Evolutionary conservation across 1,140 invertebrate genomes (phyloP).

Genomic region (Zaprionus nigranus): DNA sequence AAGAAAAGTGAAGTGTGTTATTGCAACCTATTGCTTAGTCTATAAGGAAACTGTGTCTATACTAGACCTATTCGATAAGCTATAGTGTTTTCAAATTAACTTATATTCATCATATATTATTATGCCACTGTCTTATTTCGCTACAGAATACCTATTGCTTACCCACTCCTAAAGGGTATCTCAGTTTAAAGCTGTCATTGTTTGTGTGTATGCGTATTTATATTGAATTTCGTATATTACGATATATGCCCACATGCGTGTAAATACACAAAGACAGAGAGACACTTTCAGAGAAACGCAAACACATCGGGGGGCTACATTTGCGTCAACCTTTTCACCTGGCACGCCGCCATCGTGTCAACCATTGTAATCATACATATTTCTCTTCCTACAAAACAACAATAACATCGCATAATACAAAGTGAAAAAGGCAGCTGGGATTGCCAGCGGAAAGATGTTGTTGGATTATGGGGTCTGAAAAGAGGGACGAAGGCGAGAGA

Average conservation of each 20-base stretch:
- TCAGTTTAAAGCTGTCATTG: conserved; percentile 9
- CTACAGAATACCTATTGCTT: background rate
- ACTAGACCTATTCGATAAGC: too few relatives aligned
- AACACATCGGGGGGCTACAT: conserved; percentile 11
- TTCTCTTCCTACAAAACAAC: conserved; percentile 39
- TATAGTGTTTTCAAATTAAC: too few relatives aligned
- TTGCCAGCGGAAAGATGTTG: conserved; percentile 41
- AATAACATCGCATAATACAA: conserved; percentile 45
- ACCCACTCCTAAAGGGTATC: background rate
- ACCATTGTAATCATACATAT: conserved; percentile 77
- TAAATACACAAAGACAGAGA: conserved; percentile 2
- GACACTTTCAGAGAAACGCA: background rate
- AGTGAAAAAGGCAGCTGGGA: conserved; percentile 49
- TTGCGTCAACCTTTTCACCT: conserved; percentile 56
- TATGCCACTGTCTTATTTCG: background rate
- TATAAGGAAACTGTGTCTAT: too few relatives aligned
- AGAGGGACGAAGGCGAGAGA: too few relatives aligned
- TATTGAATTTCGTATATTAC: background rate
- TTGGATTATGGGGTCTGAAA: conserved; percentile 35
- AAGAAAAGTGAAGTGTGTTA: too few relatives aligned
- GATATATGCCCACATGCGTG: conserved; percentile 5
- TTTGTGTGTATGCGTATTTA: background rate
- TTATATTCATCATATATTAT: too few relatives aligned
- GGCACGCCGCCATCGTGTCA: conserved; percentile 60
- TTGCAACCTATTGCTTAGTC: too few relatives aligned